Percentiles rank a stretch among this genome's conserved stretches.
Conservation (phyloP, 2,888 invertebrate genomes). For the Plemyria rubiginata region DNA sequence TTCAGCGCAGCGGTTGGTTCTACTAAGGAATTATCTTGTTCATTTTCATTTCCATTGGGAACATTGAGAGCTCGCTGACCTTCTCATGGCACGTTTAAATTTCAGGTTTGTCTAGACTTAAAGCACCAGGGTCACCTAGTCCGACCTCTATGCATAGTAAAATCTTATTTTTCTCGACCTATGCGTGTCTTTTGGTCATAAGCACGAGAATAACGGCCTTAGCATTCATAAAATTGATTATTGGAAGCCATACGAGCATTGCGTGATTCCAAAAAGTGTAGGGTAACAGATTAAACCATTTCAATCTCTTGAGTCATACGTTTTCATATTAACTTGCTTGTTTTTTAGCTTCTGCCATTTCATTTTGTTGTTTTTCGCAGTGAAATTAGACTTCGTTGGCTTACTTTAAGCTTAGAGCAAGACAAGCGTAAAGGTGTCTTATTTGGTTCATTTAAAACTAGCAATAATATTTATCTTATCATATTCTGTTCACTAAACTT, state of each 20-base stretch:
- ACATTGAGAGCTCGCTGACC: not conserved
- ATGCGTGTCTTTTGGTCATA: slow-evolving; percentile 28
- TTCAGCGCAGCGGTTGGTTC: not conserved
- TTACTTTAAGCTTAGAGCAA: slow-evolving; percentile 1
- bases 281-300: not conserved
- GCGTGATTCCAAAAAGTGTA: not conserved
- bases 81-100: slow-evolving; percentile 8
- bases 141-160: slow-evolving; percentile 15
- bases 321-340: slow-evolving; percentile 10
- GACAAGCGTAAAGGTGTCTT: not conserved
- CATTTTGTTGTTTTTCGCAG: not conserved
- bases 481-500: not conserved
- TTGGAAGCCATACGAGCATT: slow-evolving; percentile 2
- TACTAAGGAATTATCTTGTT: not conserved
- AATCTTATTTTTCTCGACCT: slow-evolving; percentile 21
- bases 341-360: slow-evolving; percentile 7
- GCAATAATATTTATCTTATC: not conserved
- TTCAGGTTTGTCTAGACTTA: slow-evolving; percentile 15
- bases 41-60: not conserved
- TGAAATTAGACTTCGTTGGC: slow-evolving; percentile 1
- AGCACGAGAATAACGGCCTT: slow-evolving; percentile 4
- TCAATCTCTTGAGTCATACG: not conserved
- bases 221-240: slow-evolving; percentile 16
- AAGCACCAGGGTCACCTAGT: slow-evolving; percentile 21
- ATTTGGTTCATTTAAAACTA: not conserved